Evolutionary conservation across 2,888 invertebrate species (phyloP), one percentile per base, ranked within the genome.

Genomic region (Papilio demoleus): DNA sequence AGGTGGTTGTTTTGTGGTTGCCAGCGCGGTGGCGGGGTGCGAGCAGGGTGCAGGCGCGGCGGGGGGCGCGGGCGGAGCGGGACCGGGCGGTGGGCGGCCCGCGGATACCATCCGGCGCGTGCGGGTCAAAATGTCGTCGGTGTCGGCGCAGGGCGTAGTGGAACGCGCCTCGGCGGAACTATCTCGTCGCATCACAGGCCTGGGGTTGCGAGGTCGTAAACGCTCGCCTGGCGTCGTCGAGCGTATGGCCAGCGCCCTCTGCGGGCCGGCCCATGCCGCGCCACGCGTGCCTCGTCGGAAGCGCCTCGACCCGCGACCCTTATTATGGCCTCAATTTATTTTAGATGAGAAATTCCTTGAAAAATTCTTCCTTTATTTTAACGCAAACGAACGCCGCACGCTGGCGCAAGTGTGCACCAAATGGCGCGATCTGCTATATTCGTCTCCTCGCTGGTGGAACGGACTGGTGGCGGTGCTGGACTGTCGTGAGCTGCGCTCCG

Each of bases 101-200:
- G 87, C 85, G 74, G 91, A 92, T 83, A 89, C 92, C 73, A 88
- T 92, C 73, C 87, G 91, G 73, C 88, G 92, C 77, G 93, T 93
- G 68, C 91, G 92, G 81, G 90, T 91, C 82, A 92, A 90, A 83
- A 96, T 96, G 96, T 96, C 96, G 85, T 96, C 96, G 82, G 96
- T 97, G 92, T 96, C 96, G 79, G 96, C 97, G 79, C 97, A 97
- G 90, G 97, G 97, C 81, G 97, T 97, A 83, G 97, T 97, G 88
- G 97, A 97, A 93, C 95, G 97, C 82, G 97, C 97, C 80, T 97
- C 97, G 78, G 97, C 97, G 74, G 97, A 97, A 90, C 93, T 97
- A 75, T 96, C 97, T 77, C 97, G 97, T 84, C 95, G 97, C 82
- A 97, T 97, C 90, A 97, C 96, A 82, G 97, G 97, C 71, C 93